A percentile compares a stretch with the other conserved stretches of the same genome.
phyloP scores from a whole-genome alignment of 2,888 invertebrate genomes.

The Drosophila merina region DNA sequence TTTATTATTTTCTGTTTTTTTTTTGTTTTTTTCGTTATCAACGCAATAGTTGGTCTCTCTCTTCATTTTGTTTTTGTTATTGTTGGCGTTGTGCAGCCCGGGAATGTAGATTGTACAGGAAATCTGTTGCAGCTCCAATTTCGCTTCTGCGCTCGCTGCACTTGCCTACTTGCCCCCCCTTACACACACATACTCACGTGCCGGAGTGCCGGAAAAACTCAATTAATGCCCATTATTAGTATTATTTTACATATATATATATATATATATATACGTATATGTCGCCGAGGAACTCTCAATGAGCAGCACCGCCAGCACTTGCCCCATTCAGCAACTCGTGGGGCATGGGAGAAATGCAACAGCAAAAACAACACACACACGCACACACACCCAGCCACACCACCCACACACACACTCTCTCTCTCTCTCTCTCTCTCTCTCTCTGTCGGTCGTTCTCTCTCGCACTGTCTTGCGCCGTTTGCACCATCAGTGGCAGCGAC shows the following conservation, averaged over 20 bases:
- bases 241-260: constrained; percentile 10
- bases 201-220: constrained; percentile 71
- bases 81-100: constrained; percentile 58
- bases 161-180: constrained; percentile 42
- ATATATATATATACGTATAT: neutral
- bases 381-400: constrained; percentile 65
- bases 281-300: neutral
- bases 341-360: constrained; percentile 32
- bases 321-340: constrained; percentile 31
- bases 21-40: constrained; percentile 13
- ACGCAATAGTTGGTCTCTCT: too few species aligned
- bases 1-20: constrained; percentile 21
- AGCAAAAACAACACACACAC: constrained; percentile 31
- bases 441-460: constrained; percentile 25
- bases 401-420: constrained; percentile 28
- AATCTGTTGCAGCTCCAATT: constrained; percentile 74
- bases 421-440: constrained; percentile 35
- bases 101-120: constrained; percentile 71
- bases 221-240: constrained; percentile 67
- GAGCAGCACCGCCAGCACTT: neutral
- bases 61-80: constrained; percentile 37
- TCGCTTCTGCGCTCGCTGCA: constrained; percentile 75
- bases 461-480: constrained; percentile 63
- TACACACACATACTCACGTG: constrained; percentile 8
- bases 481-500: constrained; percentile 54